These are phyloP conservation scores for Actenoides hombroni DNA, from an alignment of 2,113 vertebrate species.

Conservation along the genomic window DNA sequence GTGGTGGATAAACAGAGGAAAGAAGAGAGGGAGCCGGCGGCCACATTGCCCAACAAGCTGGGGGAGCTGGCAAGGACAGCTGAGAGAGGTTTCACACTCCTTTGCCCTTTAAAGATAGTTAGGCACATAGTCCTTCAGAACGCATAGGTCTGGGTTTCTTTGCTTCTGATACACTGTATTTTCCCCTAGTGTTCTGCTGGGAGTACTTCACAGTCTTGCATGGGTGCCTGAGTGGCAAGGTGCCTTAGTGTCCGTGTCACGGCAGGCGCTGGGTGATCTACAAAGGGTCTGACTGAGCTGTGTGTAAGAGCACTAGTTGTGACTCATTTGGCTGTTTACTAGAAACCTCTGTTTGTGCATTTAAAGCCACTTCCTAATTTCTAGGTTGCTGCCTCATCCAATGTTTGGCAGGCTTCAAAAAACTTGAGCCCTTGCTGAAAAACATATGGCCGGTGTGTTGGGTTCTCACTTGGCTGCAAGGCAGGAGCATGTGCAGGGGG, in stretches of 20 bases:
- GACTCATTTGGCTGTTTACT: not conserved
- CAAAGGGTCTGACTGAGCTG: not conserved
- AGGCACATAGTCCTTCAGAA: not conserved
- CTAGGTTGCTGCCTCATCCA: not conserved
- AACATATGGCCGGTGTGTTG: not conserved
- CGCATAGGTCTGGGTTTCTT: not conserved
- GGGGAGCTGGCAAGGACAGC: not conserved
- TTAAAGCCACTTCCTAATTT: slow-evolving; percentile 9
- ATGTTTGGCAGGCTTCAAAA: not conserved
- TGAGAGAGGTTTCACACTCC: not conserved
- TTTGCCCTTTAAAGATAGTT: not conserved
- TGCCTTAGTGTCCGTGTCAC: not conserved
- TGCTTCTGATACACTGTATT: not conserved
- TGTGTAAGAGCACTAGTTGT: not conserved
- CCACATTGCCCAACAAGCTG: not conserved
- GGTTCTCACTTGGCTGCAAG: not conserved
- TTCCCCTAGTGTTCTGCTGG: not conserved
- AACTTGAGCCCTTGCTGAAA: not conserved
- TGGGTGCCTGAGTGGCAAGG: not conserved
- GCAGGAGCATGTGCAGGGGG: not conserved
- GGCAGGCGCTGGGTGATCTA: fast-evolving
- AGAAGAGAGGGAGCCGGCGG: not conserved
- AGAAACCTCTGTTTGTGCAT: not conserved
- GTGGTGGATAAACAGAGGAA: not conserved
- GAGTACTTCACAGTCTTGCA: not conserved